Conservation (phyloP, 1,140 invertebrate species). For the Bombus balteatus region DNA sequence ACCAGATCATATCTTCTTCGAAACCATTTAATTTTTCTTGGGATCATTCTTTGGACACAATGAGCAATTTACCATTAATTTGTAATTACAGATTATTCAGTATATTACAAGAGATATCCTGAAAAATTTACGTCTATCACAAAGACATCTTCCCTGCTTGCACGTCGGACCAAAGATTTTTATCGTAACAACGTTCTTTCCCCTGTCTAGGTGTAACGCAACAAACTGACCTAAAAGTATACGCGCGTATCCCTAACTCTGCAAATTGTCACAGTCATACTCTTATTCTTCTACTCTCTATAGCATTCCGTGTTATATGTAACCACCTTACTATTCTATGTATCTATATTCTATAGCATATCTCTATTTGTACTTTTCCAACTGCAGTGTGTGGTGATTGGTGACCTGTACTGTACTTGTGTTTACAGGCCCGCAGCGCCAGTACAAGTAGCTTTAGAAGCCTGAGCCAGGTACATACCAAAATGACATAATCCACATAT, state of each 20-base stretch:
- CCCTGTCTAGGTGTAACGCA: neutral
- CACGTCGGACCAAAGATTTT: neutral
- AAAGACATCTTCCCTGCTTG: neutral
- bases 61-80: too few species aligned
- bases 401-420: slow-evolving; percentile 82
- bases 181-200: neutral
- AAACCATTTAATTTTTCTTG: too few species aligned
- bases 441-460: slow-evolving; percentile 94
- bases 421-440: slow-evolving; percentile 91
- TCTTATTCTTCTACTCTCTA: slow-evolving; percentile 1
- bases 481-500: slow-evolving; percentile 78
- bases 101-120: too few species aligned
- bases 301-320: slow-evolving; percentile 42
- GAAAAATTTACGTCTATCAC: too few species aligned
- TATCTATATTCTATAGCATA: slow-evolving; percentile 61
- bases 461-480: slow-evolving; percentile 89
- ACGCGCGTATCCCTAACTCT: neutral
- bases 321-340: slow-evolving; percentile 43
- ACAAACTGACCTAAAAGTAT: neutral
- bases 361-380: slow-evolving; percentile 70
- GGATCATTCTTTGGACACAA: too few species aligned
- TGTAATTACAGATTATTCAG: neutral
- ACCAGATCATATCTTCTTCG: too few species aligned
- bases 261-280: neutral
- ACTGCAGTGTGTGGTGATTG: slow-evolving; percentile 79